Base-by-base conservation (phyloP, 2,113 vertebrate species). In the Platysteira castanea region DNA sequence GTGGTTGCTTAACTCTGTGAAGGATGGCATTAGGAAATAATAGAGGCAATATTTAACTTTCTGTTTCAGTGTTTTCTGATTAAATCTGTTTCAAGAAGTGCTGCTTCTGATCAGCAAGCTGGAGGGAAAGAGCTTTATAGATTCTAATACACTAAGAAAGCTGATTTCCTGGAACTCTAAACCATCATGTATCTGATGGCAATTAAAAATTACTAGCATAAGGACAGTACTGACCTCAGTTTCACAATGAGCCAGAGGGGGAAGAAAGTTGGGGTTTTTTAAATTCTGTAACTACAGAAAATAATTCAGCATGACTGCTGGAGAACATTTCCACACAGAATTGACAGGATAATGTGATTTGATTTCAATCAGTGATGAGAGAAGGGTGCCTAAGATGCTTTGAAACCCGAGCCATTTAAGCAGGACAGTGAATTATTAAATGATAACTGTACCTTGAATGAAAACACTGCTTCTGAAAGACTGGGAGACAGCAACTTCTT, bases 1-100 rank as follows among this genome's bases (percentile, higher is more conserved):
- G 73, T 97, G 87, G 93, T 96, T 97, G 93, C 93, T 96, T 97
- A 97, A 92, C 87, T 97, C 80, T 89, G 87, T 87, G 75, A 94
- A 96, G 84, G 84, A 94, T 92, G 68, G 46, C 89, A 65, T 95
- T 97, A 89, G 57, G 60, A 96, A 97, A 96, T 93, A 97, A 81
- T 78, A 96, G 94, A 89, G 89, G 56, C 77, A 71, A 59, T 86
- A 89, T 87, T 97, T 95, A 93, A 95, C 91, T 95, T 65, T 47
- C 39, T 92, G 44, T 91, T 95, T 81, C 93, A 77, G 63, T 95
- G 26, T 84, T 95, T 95, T 75, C 84, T 96, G 94, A 87, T 97
- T 95, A 97, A 94, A 96, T 95, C 85, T 54, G 6, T 93, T 97
- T 96, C 79, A 96, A 96, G 82, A 94, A 82, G 60, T 92, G 35